Evolutionary conservation across 2,888 invertebrate species (phyloP).

Genomic region (Formica aserva): DNA sequence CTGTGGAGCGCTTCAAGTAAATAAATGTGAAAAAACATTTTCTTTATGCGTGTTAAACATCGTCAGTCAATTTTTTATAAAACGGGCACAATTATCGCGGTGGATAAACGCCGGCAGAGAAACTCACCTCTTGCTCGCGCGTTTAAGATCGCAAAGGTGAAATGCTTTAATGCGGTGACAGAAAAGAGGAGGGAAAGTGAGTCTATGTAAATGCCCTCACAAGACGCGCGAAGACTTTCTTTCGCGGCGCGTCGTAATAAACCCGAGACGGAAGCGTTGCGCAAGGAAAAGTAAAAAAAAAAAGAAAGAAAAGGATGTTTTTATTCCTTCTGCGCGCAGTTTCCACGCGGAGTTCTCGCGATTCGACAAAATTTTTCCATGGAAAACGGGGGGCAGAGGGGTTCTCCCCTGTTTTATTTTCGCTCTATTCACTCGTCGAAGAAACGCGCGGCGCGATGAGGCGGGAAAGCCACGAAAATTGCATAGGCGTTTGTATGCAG

Average conservation of each 20-base stretch:
- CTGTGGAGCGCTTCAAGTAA: not conserved
- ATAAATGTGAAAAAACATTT: not conserved
- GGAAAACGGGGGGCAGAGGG: no score
- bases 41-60: not conserved
- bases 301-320: not conserved
- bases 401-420: not conserved
- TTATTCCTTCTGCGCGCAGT: constrained; percentile 21
- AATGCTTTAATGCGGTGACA: constrained; percentile 19
- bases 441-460: constrained; percentile 17
- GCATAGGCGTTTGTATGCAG: constrained; percentile 46
- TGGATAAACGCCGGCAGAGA: not conserved
- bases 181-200: constrained; percentile 1
- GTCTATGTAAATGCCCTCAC: constrained; percentile 26
- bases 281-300: not conserved
- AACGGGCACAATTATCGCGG: not conserved
- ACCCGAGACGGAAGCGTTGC: constrained; percentile 13
- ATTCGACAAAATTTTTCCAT: constrained; percentile 42
- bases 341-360: constrained; percentile 8
- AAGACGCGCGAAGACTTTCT: constrained; percentile 29
- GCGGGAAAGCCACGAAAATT: constrained; percentile 38
- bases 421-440: constrained; percentile 16
- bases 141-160: constrained; percentile 34
- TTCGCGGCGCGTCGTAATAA: constrained; percentile 29
- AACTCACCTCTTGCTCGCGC: constrained; percentile 7
- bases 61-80: not conserved